Base-by-base conservation (phyloP, 2,888 invertebrate genomes). In the Sabatieria punctata region DNA sequence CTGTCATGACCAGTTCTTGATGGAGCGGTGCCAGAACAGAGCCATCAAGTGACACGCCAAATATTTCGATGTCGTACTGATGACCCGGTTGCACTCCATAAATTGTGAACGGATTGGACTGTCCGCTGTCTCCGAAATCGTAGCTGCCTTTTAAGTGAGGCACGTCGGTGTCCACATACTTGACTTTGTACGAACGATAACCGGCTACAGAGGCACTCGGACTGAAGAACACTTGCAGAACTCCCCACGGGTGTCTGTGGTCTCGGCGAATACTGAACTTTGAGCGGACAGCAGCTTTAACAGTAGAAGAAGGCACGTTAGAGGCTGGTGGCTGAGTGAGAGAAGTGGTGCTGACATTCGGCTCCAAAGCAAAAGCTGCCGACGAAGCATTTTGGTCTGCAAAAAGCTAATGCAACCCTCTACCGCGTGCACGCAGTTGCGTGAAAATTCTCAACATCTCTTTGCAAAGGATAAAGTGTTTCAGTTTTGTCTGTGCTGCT, bases 41-140 rank as follows among this genome's bases (percentile, higher is more conserved):
- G n/a, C 23, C 15, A 21, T 39, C 39, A 4, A 39, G 6, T 4
- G 39, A 24, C n/a, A n/a, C 27, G 3, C 41, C 41, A 6, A 26
- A 13, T 4, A 41, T 25, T 11, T 24, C 6, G 26, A 41, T 15
- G 15, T n/a, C 3, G 18, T 41, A 41, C 27, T 41, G n/a, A 19
- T 41, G 41, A 8, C 41, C 41, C 8, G 41, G 23, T 6, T 4
- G 8, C 41, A 41, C 8, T 13, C 19, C 13, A 27, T 26, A 25
- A 18, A 41, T 24, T 15, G 11, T 15, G 27, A 41, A 41, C 6
- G 41, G 41, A n/a, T 41, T 41, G 24, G n/a, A n/a, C n/a, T n/a
- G n/a, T n/a, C n/a, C n/a, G n/a, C n/a, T n/a, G n/a, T n/a, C n/a
- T n/a, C n/a, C n/a, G n/a, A n/a, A n/a, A n/a, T n/a, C n/a, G n/a